These are phyloP conservation scores for Drosophila pseudotalamancana DNA, from an alignment of 2,888 invertebrate genomes.

Conservation along the genomic window DNA sequence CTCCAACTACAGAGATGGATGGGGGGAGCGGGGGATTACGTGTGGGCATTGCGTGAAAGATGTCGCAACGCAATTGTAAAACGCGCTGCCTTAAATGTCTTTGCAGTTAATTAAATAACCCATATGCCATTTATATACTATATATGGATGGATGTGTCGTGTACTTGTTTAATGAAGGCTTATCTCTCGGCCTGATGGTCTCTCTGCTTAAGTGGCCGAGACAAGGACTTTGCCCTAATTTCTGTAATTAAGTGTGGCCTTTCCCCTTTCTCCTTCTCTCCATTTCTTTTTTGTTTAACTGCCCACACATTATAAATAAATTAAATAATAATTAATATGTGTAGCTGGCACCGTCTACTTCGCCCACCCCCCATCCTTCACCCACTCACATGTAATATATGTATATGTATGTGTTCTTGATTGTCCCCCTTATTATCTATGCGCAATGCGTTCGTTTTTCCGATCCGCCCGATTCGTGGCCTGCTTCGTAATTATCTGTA, in stretches of 20 bases:
- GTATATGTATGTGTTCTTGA: no score
- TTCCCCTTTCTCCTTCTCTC: slow-evolving; percentile 20
- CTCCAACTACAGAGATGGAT: background rate
- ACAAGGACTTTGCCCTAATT: slow-evolving; percentile 49
- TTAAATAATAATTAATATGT: slow-evolving; percentile 72
- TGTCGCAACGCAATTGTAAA: slow-evolving; percentile 67
- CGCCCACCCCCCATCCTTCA: background rate
- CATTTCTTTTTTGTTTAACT: background rate
- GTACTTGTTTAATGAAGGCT: slow-evolving; percentile 38
- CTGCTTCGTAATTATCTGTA: slow-evolving; percentile 62
- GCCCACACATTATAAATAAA: slow-evolving; percentile 48
- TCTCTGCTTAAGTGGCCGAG: slow-evolving; percentile 32
- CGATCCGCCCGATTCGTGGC: slow-evolving; percentile 3
- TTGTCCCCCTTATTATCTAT: slow-evolving; percentile 49
- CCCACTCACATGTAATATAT: background rate
- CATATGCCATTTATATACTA: slow-evolving; percentile 35
- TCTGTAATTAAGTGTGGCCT: slow-evolving; percentile 56
- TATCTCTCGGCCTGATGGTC: slow-evolving; percentile 30
- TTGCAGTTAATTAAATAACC: slow-evolving; percentile 75
- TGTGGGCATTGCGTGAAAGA: slow-evolving; percentile 61
- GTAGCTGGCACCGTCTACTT: background rate
- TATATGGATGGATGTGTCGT: slow-evolving; percentile 4
- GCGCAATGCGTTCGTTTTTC: slow-evolving; percentile 36
- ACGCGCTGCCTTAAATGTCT: slow-evolving; percentile 72
- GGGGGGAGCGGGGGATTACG: background rate